Base-by-base conservation (phyloP, 2,888 invertebrate species). In the Cantharis nigra region DNA sequence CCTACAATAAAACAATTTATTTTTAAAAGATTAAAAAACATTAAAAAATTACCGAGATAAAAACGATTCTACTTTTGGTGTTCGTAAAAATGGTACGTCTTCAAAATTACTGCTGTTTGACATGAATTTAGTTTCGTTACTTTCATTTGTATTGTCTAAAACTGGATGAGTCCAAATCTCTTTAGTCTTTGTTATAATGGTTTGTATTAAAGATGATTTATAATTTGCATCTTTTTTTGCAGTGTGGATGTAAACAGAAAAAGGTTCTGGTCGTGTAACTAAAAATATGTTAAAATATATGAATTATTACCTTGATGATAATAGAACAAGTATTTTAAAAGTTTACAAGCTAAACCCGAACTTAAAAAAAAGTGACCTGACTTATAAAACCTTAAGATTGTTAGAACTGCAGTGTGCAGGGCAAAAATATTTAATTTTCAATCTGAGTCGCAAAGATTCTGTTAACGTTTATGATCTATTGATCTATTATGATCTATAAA, bases 21-120 rank as follows among this genome's bases (percentile, higher is more conserved):
- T 20, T 16, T 28, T 16, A 10, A 4, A 9, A 10, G 9, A 30
- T 23, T 26, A 26, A 11, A 14, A 70, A 3, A 14, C 11, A 70
- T 69, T 28, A 28, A 28, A 63, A n/a, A 71, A 49, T 72, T 74
- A 86, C 85, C 83, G 84, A 71, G 80, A 79, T 7, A 70, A 83
- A 80, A 74, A 65, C 76, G 74, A 79, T 14, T 76, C 65, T 26
- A 86, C 83, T 23, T 90, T 91, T 0, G 92, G 92, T 0, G 92
- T 92, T 77, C 92, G 91, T 64, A 93, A 89, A 83, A 93, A 93
- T 0, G 93, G 93, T 0, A 91, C 91, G 7, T 91, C 90, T 81
- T 92, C 91, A 7, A 84, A 85, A 9, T 88, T 90, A 62, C 89
- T 78, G 88, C 89, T 78, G 88, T 23, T 67, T 67, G 18, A 67